Evolutionary conservation across 2,888 invertebrate species (phyloP).

Genomic region (Stenichneumon culpator): DNA sequence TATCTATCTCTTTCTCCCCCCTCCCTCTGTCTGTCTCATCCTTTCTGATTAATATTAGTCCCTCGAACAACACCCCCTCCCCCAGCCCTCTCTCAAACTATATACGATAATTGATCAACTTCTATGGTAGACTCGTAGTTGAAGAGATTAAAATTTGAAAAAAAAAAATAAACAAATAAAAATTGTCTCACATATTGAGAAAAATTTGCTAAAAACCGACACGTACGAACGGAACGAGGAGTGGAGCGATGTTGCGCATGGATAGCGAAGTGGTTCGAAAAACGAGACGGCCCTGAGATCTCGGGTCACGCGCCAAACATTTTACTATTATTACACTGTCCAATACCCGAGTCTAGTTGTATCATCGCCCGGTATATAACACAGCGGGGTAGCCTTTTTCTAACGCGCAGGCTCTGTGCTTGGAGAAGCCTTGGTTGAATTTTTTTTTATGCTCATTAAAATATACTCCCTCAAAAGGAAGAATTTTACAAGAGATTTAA

Average conservation of each 20-base stretch:
- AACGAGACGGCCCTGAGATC: constrained; percentile 36
- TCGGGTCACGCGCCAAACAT: constrained; percentile 51
- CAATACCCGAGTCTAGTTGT: constrained; percentile 28
- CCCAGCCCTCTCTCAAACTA: constrained; percentile 19
- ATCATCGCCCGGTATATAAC: constrained; percentile 26
- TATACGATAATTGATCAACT: constrained; percentile 44
- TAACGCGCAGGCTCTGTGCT: constrained; percentile 30
- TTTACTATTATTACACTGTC: constrained; percentile 41
- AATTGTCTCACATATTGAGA: not conserved
- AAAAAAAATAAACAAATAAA: not conserved
- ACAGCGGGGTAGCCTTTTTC: not conserved
- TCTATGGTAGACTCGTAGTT: constrained; percentile 78
- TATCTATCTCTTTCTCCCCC: constrained; percentile 61
- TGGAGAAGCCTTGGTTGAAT: not conserved
- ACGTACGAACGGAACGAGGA: constrained; percentile 68
- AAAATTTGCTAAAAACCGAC: not conserved
- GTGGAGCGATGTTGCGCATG: constrained; percentile 75
- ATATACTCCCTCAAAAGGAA: not conserved
- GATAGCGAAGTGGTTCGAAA: constrained; percentile 78
- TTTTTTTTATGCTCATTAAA: not conserved
- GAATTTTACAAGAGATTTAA: not conserved
- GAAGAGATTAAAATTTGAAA: constrained; percentile 2
- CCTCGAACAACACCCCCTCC: constrained; percentile 47
- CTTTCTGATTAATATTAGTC: constrained; percentile 66
- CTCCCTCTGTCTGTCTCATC: constrained; percentile 30